phyloP scores from a whole-genome alignment of 2,797 vertebrate species.

The Enteromius argenteus region DNA sequence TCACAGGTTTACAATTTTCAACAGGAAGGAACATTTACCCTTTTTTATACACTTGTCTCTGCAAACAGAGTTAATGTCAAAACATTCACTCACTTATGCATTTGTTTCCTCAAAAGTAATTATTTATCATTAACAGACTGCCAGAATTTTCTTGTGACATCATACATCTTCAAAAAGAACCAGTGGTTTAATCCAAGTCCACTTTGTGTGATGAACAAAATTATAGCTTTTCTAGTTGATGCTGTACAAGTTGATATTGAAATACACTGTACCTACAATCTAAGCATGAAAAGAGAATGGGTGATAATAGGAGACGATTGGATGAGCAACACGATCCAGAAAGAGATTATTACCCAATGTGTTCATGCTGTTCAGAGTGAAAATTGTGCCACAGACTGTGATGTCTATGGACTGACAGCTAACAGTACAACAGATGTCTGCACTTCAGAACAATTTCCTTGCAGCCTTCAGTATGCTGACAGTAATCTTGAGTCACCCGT shows the following conservation, averaged over 20 bases:
- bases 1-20: neutral
- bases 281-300: neutral
- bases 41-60: neutral
- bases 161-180: neutral
- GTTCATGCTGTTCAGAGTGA: conserved; percentile 2
- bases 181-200: neutral
- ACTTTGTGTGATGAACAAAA: neutral
- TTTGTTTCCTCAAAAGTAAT: neutral
- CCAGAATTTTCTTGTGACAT: neutral
- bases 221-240: neutral
- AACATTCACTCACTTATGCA: neutral
- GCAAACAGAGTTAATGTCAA: neutral
- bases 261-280: neutral
- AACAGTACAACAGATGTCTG: neutral
- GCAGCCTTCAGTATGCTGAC: neutral
- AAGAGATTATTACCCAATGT: conserved; percentile 10
- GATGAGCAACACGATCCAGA: neutral
- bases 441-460: neutral
- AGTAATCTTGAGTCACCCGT: neutral
- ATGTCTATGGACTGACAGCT: neutral
- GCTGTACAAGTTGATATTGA: neutral
- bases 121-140: neutral
- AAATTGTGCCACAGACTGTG: neutral
- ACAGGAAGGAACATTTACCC: neutral
- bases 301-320: neutral